Conservation (phyloP, 2,888 invertebrate genomes). For the Tolmerus cingulatus region DNA sequence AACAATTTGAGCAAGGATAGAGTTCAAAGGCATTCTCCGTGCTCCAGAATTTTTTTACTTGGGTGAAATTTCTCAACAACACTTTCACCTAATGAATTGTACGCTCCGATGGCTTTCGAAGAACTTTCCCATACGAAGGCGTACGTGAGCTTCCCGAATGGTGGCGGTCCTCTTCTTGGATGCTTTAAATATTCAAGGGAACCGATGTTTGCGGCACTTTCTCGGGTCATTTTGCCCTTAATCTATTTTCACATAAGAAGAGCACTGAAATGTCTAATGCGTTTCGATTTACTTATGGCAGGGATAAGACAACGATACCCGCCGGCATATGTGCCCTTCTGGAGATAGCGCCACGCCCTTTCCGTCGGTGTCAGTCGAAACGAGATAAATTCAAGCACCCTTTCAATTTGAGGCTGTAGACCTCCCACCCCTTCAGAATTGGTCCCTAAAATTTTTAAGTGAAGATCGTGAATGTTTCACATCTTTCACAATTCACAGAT, state of each 20-base stretch:
- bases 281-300: conserved; percentile 23
- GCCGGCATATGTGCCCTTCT: background rate
- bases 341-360: background rate
- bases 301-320: background rate
- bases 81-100: conserved; percentile 39
- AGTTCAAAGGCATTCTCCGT: conserved; percentile 33
- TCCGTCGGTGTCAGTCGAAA: background rate
- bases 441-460: background rate
- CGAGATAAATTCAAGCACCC: background rate
- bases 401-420: background rate
- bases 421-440: background rate
- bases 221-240: conserved; percentile 29
- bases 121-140: background rate
- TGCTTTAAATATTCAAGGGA: conserved; percentile 26
- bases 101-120: conserved; percentile 31
- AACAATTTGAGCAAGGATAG: conserved; percentile 35
- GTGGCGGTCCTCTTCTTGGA: background rate
- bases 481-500: background rate
- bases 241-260: conserved; percentile 23
- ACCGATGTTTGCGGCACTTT: conserved; percentile 10
- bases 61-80: conserved; percentile 31
- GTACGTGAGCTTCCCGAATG: background rate
- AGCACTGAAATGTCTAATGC: conserved; percentile 31
- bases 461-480: background rate
- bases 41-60: conserved; percentile 30